Percentiles rank a stretch among this genome's conserved stretches.
Conservation (phyloP, 2,113 vertebrate species). For the Thymallus thymallus region DNA sequence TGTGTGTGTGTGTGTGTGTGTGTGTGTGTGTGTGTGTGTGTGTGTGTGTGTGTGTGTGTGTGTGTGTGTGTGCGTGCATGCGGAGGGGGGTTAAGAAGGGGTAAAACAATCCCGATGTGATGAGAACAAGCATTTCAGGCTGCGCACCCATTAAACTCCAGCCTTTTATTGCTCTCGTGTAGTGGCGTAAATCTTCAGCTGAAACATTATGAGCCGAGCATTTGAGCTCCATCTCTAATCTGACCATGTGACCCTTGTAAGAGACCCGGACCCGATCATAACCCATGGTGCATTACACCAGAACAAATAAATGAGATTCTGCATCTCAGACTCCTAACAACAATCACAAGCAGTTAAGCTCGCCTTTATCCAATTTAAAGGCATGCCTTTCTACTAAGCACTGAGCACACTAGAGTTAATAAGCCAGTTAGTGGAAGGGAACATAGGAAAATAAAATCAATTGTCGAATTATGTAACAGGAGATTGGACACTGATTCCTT, state of each 20-base stretch:
- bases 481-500: conserved; percentile 67
- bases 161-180: conserved; percentile 27
- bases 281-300: conserved; percentile 31
- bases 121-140: conserved; percentile 34
- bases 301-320: conserved; percentile 26
- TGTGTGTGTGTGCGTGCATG: neutral
- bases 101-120: conserved; percentile 42
- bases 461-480: conserved; percentile 61
- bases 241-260: conserved; percentile 46
- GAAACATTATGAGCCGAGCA: conserved; percentile 49
- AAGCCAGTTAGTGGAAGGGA: conserved; percentile 55
- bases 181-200: conserved; percentile 39
- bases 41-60: conserved; percentile 11
- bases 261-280: conserved; percentile 20
- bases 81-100: conserved; percentile 17
- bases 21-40: conserved; percentile 2
- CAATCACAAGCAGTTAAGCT: conserved; percentile 46
- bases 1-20: conserved; percentile 1
- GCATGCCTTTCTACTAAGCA: conserved; percentile 40
- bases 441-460: conserved; percentile 45
- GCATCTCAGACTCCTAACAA: conserved; percentile 42
- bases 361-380: conserved; percentile 52
- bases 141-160: conserved; percentile 38
- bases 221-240: conserved; percentile 53
- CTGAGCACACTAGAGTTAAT: conserved; percentile 55